These are phyloP conservation scores for Sphaerophoria taeniata DNA, from an alignment of 2,888 invertebrate species.

Conservation along the genomic window DNA sequence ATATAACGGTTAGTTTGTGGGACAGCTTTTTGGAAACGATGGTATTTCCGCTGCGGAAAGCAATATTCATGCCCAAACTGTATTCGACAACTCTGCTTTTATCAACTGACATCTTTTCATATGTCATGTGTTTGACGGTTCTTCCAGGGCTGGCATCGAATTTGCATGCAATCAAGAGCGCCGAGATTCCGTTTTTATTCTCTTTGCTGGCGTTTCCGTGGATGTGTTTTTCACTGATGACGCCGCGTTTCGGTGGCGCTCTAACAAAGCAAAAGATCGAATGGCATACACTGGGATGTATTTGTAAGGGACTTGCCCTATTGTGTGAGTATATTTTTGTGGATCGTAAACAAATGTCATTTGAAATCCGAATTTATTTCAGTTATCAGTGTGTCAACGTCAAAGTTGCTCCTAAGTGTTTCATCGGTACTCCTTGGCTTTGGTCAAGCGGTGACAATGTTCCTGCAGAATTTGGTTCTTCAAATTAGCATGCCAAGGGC, in stretches of 20 bases:
- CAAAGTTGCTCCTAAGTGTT: constrained; percentile 81
- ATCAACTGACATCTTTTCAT: constrained; percentile 81
- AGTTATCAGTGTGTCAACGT: constrained; percentile 82
- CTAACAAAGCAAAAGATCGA: constrained; percentile 80
- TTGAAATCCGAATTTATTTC: constrained; percentile 24
- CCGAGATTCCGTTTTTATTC: constrained; percentile 82
- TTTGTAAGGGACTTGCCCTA: constrained; percentile 80
- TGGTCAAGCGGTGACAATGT: constrained; percentile 81
- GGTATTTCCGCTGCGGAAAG: constrained; percentile 79
- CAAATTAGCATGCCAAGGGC: constrained; percentile 81
- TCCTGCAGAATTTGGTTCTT: constrained; percentile 81
- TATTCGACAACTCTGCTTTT: constrained; percentile 81
- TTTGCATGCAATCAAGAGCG: constrained; percentile 81
- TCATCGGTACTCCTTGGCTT: constrained; percentile 82
- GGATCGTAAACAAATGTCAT: background rate
- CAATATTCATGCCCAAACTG: constrained; percentile 80
- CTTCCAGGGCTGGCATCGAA: constrained; percentile 80
- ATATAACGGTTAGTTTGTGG: constrained; percentile 79
- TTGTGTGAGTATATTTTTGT: constrained; percentile 78
- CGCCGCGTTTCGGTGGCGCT: constrained; percentile 81
- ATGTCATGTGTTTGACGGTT: constrained; percentile 82
- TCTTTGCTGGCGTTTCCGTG: constrained; percentile 82
- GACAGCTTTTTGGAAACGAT: constrained; percentile 80
- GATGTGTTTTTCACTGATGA: constrained; percentile 83
- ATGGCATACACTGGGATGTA: constrained; percentile 81